Evolutionary conservation across 2,888 invertebrate genomes (phyloP), one percentile per base, ranked within the genome.

Genomic region (Pyrrhosoma nymphula): DNA sequence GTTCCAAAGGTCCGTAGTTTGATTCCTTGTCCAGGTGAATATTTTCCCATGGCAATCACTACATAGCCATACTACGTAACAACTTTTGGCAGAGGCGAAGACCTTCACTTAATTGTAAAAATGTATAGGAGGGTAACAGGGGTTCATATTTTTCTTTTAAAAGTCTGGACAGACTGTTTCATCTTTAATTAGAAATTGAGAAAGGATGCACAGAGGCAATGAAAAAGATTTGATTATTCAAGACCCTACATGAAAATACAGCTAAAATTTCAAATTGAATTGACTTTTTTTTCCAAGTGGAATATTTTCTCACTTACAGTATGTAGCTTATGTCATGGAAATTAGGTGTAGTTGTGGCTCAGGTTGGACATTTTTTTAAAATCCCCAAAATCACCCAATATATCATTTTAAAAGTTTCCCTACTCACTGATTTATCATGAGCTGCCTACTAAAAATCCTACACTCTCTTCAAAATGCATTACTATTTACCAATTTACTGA

Each of bases 271-370:
- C 69, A 26, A 10, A n/a, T 69, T 26, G 3, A 26, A 26, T 69
- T 1, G 10, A 26, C n/a, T 1, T 69, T 26, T 1, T 69, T 26
- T 26, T 8, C 69, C 26, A 2, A n/a, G n/a, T 26, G 69, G 1
- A 69, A 69, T 69, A 20, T 26, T 20, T 20, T 20, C 69, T 1
- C 69, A 69, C 1, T 1, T 69, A 69, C 16, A 69, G 69, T 26
- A 60, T 69, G 26, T 69, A 82, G 35, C 18, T 82, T 8, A 82
- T 26, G 82, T 82, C 30, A 35, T 26, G n/a, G 35, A 35, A 69
- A 47, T 93, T 47, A 93, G 39, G 39, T 47, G 63, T 69, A 75
- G 93, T 93, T 93, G 93, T 93, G 93, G 93, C 69, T 93, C 63
- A 93, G 93, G 93, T 93, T 93, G 93, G 93, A 93, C 93, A 69